Evolutionary conservation across 2,113 vertebrate genomes (phyloP).

Genomic region (Trichomycterus rosablanca): DNA sequence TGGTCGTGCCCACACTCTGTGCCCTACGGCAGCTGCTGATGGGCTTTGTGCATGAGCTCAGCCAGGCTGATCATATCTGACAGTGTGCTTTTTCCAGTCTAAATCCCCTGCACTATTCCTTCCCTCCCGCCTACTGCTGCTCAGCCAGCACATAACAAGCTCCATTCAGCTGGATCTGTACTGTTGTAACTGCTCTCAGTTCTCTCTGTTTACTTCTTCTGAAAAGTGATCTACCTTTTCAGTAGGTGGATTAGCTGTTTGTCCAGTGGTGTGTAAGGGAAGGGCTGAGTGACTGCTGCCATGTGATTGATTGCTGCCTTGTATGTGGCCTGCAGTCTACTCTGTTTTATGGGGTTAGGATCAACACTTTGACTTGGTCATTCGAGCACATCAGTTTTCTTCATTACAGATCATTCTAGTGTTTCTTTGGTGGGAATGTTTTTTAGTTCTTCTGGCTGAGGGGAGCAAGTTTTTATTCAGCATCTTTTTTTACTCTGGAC

Average conservation of each 20-base stretch:
- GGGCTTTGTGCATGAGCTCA: constrained; percentile 42
- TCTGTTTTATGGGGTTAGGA: too few species aligned
- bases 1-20: constrained; percentile 22
- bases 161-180: constrained; percentile 27
- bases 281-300: too few species aligned
- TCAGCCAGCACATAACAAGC: constrained; percentile 14
- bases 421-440: too few species aligned
- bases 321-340: too few species aligned
- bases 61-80: constrained; percentile 60
- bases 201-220: background rate
- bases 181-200: constrained; percentile 9
- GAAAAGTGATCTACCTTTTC: background rate
- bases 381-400: too few species aligned
- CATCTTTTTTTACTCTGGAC: too few species aligned
- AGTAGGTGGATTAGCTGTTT: background rate
- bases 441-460: too few species aligned
- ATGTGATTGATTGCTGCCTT: too few species aligned
- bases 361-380: too few species aligned
- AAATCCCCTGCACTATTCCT: constrained; percentile 21
- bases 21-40: constrained; percentile 48
- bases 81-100: constrained; percentile 54
- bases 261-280: background rate
- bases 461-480: too few species aligned
- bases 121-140: constrained; percentile 3
- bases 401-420: too few species aligned